A percentile compares a stretch with the other conserved stretches of the same genome.
phyloP scores from a whole-genome alignment of 2,113 vertebrate genomes.

The Sisor rabdophorus region DNA sequence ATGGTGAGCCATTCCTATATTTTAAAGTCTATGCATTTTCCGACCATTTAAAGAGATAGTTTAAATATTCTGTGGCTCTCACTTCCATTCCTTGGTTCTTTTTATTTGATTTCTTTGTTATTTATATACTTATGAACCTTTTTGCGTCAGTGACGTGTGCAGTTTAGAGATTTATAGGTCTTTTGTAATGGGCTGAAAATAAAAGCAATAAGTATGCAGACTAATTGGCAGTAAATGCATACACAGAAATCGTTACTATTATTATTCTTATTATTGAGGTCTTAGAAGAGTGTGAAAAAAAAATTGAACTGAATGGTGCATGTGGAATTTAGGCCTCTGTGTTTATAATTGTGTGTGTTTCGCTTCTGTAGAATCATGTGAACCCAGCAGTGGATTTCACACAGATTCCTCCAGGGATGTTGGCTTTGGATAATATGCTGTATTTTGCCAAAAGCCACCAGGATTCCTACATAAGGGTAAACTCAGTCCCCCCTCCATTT shows the following conservation, averaged over 20 bases:
- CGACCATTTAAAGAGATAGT: too few relatives aligned
- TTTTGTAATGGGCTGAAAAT: conserved; percentile 2
- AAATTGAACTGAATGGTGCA: not conserved
- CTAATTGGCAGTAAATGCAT: not conserved
- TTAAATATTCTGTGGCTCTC: too few relatives aligned
- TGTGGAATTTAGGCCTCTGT: not conserved
- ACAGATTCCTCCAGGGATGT: conserved; percentile 95
- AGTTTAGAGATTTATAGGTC: not conserved
- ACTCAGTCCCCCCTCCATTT: conserved; percentile 22
- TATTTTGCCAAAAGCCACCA: conserved; percentile 96
- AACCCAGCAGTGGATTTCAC: conserved; percentile 98
- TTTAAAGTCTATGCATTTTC: too few relatives aligned
- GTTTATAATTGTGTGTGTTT: conserved; percentile 22
- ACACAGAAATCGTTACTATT: not conserved
- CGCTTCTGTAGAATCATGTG: conserved; percentile 86
- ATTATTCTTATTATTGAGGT: not conserved
- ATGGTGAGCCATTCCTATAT: too few relatives aligned
- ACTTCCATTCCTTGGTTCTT: not conserved
- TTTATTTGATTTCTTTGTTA: too few relatives aligned
- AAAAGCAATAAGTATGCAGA: not conserved
- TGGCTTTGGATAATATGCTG: conserved; percentile 96
- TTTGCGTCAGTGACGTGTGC: conserved; percentile 5
- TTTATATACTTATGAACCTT: not conserved
- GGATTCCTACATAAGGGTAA: conserved; percentile 94
- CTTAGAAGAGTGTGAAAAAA: not conserved